Percentiles rank a stretch among this genome's conserved stretches.
These are phyloP conservation scores for Grallaria varia DNA, from an alignment of 2,113 vertebrate genomes.

Conservation along the genomic window DNA sequence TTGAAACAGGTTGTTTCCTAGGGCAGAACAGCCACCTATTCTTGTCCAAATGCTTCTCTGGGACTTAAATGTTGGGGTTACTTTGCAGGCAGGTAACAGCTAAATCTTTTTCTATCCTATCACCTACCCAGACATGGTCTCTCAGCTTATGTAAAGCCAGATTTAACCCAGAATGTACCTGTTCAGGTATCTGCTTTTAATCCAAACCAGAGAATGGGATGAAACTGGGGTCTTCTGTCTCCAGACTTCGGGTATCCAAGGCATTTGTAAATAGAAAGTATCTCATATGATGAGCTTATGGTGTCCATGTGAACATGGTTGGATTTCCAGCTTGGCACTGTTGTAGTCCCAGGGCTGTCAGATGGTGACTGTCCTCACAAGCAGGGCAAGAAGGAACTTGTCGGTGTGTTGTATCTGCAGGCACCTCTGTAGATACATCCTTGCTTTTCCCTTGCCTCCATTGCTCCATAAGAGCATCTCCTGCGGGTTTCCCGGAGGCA, in stretches of 20 bases:
- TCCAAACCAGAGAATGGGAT: not conserved
- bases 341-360: not conserved
- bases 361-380: not conserved
- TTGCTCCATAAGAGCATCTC: not conserved
- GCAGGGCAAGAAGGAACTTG: not conserved
- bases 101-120: not conserved
- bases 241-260: not conserved
- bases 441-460: not conserved
- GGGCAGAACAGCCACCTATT: not conserved
- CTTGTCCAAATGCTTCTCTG: not conserved
- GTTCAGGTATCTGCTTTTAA: not conserved
- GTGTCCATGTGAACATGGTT: not conserved
- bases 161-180: conserved; percentile 1
- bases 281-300: not conserved
- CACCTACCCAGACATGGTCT: not conserved
- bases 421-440: not conserved
- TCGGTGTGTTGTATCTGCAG: not conserved
- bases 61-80: not conserved
- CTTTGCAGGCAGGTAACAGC: not conserved
- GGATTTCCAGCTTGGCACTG: not conserved
- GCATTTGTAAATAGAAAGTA: not conserved
- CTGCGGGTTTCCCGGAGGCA: not conserved
- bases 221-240: not conserved
- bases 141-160: conserved; percentile 17
- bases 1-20: not conserved